Percentiles rank a stretch among this genome's conserved stretches.
Evolutionary conservation across 2,888 invertebrate species (phyloP).

Genomic region (Phytoseiulus persimilis): DNA sequence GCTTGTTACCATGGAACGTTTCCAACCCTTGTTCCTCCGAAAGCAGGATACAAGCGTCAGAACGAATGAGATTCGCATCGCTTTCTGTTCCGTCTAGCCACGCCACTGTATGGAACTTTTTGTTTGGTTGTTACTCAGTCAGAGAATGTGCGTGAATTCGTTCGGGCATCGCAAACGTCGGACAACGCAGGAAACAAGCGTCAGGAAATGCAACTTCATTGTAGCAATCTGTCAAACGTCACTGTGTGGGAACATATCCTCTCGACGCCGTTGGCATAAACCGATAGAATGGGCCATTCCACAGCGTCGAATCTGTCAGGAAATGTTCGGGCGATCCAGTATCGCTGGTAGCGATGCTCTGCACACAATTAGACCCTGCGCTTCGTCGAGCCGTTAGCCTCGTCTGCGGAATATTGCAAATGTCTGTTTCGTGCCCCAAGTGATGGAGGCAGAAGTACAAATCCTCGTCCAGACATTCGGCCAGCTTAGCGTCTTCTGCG

Average conservation of each 20-base stretch:
- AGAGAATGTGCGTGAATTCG: neutral
- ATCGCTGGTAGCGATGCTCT: too few species aligned
- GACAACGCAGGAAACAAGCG: neutral
- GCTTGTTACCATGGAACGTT: neutral
- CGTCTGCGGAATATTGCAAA: too few species aligned
- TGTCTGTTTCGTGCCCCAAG: too few species aligned
- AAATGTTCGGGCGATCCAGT: neutral
- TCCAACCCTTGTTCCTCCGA: neutral
- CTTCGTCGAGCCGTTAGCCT: too few species aligned
- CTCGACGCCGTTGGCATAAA: neutral
- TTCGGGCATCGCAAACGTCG: neutral
- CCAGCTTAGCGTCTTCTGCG: too few species aligned
- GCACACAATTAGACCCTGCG: too few species aligned
- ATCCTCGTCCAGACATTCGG: too few species aligned
- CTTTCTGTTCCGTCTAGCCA: neutral
- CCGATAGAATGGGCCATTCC: neutral
- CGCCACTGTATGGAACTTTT: neutral
- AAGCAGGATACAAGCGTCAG: neutral
- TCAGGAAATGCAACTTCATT: neutral
- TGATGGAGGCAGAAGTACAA: too few species aligned
- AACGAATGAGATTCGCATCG: neutral
- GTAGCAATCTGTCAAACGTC: neutral
- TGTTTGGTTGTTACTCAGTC: neutral
- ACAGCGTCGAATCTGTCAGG: neutral
- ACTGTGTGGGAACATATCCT: neutral